Percentiles rank a stretch among this genome's conserved stretches.
Conservation (phyloP, 2,888 invertebrate species). For the Temnothorax ravouxi region DNA sequence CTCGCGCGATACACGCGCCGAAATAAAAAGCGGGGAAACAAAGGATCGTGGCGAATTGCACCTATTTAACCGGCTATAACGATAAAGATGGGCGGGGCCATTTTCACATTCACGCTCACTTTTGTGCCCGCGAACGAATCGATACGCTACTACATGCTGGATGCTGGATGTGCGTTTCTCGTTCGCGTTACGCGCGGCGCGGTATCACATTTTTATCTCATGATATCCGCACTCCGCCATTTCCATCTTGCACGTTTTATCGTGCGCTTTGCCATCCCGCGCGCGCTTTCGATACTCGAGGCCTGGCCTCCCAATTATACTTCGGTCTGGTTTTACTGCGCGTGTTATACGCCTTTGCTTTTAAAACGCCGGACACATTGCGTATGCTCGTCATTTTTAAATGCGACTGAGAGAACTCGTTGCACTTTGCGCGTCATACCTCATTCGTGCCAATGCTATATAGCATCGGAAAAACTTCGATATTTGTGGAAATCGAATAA, state of each 20-base stretch:
- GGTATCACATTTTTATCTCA: conserved; percentile 55
- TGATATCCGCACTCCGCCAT: conserved; percentile 41
- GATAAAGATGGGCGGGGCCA: conserved; percentile 28
- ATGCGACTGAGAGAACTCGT: conserved; percentile 1
- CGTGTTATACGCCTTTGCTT: conserved; percentile 44
- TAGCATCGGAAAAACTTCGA: conserved; percentile 12
- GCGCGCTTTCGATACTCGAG: conserved; percentile 26
- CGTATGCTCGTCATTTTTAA: conserved; percentile 7
- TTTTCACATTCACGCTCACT: conserved; percentile 36
- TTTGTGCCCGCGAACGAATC: conserved; percentile 45
- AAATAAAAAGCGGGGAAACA: conserved; percentile 23
- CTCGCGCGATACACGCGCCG: not conserved
- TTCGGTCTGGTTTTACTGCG: conserved; percentile 26
- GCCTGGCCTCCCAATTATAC: conserved; percentile 19
- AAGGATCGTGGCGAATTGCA: conserved; percentile 3
- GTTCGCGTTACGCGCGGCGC: not conserved
- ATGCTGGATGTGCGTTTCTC: conserved; percentile 42
- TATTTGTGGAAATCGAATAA: conserved; percentile 4
- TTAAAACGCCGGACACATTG: conserved; percentile 17
- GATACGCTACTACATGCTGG: conserved; percentile 20
- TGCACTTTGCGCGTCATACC: not conserved
- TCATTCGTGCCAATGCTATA: not conserved
- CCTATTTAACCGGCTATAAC: conserved; percentile 36
- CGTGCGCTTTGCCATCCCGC: conserved; percentile 43
- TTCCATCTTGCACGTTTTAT: conserved; percentile 62